Conservation (phyloP, 1,140 invertebrate genomes). For the Calephelis virginiensis region DNA sequence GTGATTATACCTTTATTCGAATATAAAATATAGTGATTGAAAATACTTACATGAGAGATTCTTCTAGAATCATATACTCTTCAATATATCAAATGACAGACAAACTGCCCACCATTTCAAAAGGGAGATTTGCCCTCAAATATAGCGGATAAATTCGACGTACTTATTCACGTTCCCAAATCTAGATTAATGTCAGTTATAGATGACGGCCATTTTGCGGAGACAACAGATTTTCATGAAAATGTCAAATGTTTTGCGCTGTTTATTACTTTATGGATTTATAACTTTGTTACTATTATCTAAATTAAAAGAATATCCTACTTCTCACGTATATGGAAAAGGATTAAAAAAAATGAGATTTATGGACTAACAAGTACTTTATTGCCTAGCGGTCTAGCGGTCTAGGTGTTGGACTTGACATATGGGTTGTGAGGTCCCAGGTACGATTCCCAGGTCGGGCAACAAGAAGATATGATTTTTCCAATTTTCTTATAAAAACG, state of each 20-base stretch:
- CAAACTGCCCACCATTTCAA: conserved; percentile 14
- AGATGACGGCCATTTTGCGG: conserved; percentile 3
- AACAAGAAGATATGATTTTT: too few species aligned
- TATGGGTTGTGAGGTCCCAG: too few species aligned
- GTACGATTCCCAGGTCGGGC: too few species aligned
- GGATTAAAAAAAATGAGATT: too few species aligned
- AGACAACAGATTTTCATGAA: conserved; percentile 17
- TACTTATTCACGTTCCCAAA: conserved; percentile 9
- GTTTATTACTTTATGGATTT: conserved; percentile 10
- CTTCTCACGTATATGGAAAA: too few species aligned
- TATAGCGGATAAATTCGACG: conserved; percentile 16
- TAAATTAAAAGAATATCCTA: background rate
- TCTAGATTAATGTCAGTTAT: conserved; percentile 17
- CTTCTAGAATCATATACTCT: background rate
- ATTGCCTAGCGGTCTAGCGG: too few species aligned
- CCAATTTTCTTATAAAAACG: too few species aligned
- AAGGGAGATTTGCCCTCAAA: conserved; percentile 12
- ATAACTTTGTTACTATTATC: background rate
- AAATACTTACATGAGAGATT: background rate
- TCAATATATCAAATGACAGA: conserved; percentile 1
- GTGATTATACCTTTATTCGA: too few species aligned
- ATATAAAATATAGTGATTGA: background rate
- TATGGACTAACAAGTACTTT: too few species aligned
- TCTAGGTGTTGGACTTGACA: too few species aligned
- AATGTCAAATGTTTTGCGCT: conserved; percentile 8